Base-by-base conservation (phyloP, 2,797 vertebrate genomes). In the Bryconaethiops microstoma region DNA sequence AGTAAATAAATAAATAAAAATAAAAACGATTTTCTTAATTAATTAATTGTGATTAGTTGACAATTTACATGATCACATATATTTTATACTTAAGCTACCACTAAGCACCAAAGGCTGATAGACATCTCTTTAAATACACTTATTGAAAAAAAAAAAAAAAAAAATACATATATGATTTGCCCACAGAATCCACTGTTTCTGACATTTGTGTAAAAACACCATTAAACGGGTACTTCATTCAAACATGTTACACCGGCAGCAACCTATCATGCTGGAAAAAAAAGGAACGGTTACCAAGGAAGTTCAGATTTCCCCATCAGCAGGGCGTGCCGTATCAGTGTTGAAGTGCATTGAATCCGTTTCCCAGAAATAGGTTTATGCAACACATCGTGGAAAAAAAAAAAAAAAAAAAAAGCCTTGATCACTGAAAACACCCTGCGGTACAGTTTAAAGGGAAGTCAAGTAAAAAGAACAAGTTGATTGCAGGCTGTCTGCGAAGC, bases 341-440 rank as follows among this genome's bases (percentile, higher is more conserved):
- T 79, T 82, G 76, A 69, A 19, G 45, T 19, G 1, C 4, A 69
- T 64, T 65, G 10, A 50, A 73, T 57, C 1, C 1, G 14, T 82
- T 87, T 81, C 82, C 72, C 10, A 54, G 71, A 82, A 88, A 71
- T 59, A 10, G 48, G 59, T 59, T 82, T 78, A 59, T 48, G 57
- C 48, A 78, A 80, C 50, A 50, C 45, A 8, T 7, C 59, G 42
- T 54, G 40, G 6, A 25, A 1, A 48, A 17, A 78, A 29, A 63
- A 54, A 72, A 5, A 10, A 25, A 1, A 48, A 17, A 78, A 29
- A 63, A 54, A 72, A 5, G 16, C n/a, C 8, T 13, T n/a, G 39
- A 70, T 74, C 39, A 19, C 40, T 19, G 25, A 60, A 67, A 60
- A 12, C 76, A 76, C 23, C 65, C 57, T 42, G 21, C 23, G 14